A percentile compares a stretch with the other conserved stretches of the same genome.
Evolutionary conservation across 2,888 invertebrate genomes (phyloP).

Genomic region (Xylophagus ater): DNA sequence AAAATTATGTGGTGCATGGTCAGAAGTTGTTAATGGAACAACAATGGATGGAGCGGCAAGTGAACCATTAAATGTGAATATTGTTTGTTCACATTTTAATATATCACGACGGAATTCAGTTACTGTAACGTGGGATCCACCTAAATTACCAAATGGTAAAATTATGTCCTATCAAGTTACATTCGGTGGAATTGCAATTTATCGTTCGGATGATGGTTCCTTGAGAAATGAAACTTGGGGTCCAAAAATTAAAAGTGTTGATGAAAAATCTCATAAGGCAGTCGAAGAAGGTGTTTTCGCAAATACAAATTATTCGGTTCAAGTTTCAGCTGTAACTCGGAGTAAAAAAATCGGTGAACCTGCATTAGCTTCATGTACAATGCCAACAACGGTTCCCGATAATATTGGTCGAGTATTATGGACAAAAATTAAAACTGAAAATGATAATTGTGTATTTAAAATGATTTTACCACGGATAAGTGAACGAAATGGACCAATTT

Average conservation of each 20-base stretch:
- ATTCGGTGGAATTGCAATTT: constrained; percentile 46
- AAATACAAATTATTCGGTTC: constrained; percentile 75
- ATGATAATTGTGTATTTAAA: constrained; percentile 61
- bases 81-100: constrained; percentile 55
- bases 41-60: constrained; percentile 74
- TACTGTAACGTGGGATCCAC: constrained; percentile 61
- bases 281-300: constrained; percentile 59
- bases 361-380: constrained; percentile 52
- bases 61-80: constrained; percentile 55
- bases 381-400: constrained; percentile 61
- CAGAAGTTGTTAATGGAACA: constrained; percentile 62
- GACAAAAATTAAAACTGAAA: constrained; percentile 48
- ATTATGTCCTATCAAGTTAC: constrained; percentile 64
- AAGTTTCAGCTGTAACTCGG: constrained; percentile 65
- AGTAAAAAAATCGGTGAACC: constrained; percentile 61
- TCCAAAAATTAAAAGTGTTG: constrained; percentile 48
- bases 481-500: constrained; percentile 78
- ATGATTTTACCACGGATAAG: constrained; percentile 64
- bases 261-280: constrained; percentile 40
- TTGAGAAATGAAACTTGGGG: constrained; percentile 45
- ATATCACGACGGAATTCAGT: constrained; percentile 45
- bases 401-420: constrained; percentile 42
- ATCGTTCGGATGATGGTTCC: constrained; percentile 43
- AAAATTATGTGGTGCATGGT: constrained; percentile 65
- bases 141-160: constrained; percentile 62